These are phyloP conservation scores for Sacculina carcini DNA, from an alignment of 2,888 invertebrate genomes.

Conservation along the genomic window DNA sequence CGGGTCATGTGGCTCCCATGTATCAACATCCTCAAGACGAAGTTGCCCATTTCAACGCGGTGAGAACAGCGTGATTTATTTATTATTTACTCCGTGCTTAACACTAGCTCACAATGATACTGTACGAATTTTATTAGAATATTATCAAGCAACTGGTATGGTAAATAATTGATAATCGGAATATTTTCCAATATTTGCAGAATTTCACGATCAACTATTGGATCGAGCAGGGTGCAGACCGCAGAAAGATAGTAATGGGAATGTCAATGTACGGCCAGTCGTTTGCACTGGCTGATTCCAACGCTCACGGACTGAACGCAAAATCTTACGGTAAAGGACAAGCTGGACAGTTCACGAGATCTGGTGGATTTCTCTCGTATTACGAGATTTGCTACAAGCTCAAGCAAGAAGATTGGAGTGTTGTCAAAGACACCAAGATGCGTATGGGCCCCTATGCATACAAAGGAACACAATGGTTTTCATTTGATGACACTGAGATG, in stretches of 20 bases:
- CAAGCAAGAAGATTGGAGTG: conserved; percentile 14
- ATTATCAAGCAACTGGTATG: too few relatives aligned
- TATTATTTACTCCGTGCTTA: background rate
- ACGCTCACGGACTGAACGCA: conserved; percentile 37
- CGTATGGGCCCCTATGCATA: conserved; percentile 41
- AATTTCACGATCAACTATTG: conserved; percentile 55
- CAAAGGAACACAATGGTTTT: conserved; percentile 71
- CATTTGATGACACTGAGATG: conserved; percentile 56
- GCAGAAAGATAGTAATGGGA: conserved; percentile 36
- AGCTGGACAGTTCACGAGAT: conserved; percentile 37
- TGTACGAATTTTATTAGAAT: too few relatives aligned
- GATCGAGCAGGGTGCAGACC: conserved; percentile 37
- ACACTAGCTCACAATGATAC: background rate
- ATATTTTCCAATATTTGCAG: conserved; percentile 22
- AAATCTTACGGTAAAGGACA: conserved; percentile 36
- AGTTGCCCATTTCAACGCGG: conserved; percentile 52
- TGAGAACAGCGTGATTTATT: conserved; percentile 20
- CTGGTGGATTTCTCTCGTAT: conserved; percentile 46
- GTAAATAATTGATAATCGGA: background rate
- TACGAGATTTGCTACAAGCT: conserved; percentile 23
- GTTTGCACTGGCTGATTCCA: conserved; percentile 39
- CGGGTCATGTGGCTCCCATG: conserved; percentile 65
- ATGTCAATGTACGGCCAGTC: conserved; percentile 69
- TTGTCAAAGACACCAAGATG: conserved; percentile 17
- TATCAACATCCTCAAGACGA: conserved; percentile 58